A percentile compares a stretch with the other conserved stretches of the same genome.
Conservation (phyloP, 2,113 vertebrate species). For the Caloenas nicobarica region DNA sequence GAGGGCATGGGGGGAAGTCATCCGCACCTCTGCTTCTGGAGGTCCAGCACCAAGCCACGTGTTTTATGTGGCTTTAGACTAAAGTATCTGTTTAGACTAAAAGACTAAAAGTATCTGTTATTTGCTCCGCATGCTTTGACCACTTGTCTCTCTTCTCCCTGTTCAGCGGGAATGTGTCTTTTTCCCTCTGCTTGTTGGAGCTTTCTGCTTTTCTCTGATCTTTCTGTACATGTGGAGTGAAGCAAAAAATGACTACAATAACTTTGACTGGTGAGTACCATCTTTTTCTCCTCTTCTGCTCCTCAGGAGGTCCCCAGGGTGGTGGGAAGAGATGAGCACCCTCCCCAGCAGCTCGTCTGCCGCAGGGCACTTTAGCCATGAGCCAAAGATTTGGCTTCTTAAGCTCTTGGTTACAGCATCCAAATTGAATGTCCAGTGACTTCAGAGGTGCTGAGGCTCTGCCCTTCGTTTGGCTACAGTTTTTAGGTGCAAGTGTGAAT, state of each 20-base stretch:
- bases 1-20: neutral
- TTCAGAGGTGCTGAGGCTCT: neutral
- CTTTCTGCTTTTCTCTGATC: constrained; percentile 83
- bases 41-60: neutral
- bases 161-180: constrained; percentile 78
- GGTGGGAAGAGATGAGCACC: neutral
- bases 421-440: neutral
- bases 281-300: neutral
- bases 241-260: constrained; percentile 89
- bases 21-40: neutral
- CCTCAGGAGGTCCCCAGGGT: neutral
- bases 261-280: constrained; percentile 90
- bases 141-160: constrained; percentile 25
- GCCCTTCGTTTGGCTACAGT: neutral
- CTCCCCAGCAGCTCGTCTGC: neutral
- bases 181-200: constrained; percentile 77
- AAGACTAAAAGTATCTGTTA: neutral
- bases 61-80: too few species aligned
- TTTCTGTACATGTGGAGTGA: constrained; percentile 89
- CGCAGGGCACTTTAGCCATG: neutral
- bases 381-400: neutral
- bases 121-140: neutral
- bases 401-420: neutral
- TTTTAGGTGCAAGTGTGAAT: neutral
- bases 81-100: too few species aligned